These are phyloP conservation scores for Manis javanica DNA, from an alignment of 2,797 vertebrate species.

Conservation along the genomic window DNA sequence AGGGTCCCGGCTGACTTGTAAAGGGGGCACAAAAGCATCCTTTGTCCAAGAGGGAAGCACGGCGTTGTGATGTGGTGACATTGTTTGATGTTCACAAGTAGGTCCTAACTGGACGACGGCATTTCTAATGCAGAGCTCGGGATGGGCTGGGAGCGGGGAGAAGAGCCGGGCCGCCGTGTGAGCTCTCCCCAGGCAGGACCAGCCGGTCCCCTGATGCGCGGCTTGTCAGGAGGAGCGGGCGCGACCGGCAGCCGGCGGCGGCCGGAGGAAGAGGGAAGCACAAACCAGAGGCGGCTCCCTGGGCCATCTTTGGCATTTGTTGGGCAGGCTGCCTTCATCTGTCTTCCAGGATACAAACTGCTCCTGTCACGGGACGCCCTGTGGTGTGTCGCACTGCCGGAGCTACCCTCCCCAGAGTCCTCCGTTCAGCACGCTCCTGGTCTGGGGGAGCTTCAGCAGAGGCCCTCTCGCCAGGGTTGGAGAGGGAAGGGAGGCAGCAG, in stretches of 20 bases:
- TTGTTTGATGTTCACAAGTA: background rate
- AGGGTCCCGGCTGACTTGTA: background rate
- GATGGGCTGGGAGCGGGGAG: background rate
- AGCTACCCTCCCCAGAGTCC: background rate
- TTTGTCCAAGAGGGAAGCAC: constrained; percentile 33
- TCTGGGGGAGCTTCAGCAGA: background rate
- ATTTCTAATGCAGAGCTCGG: background rate
- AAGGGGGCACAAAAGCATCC: background rate
- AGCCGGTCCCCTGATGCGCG: background rate
- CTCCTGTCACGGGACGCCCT: background rate
- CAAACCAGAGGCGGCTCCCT: background rate
- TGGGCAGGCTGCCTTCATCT: background rate
- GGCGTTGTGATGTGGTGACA: too few species aligned
- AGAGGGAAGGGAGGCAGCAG: background rate
- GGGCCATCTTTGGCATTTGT: background rate
- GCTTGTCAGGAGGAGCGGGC: background rate
- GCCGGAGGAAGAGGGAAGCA: background rate
- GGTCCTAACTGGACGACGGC: background rate
- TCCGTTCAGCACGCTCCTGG: background rate
- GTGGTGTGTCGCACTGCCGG: background rate
- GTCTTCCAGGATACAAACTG: background rate
- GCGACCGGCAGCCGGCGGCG: too few species aligned
- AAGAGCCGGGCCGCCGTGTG: background rate
- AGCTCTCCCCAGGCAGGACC: background rate
- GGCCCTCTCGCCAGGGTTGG: background rate